Conservation (phyloP, 2,888 invertebrate species). For the Muschampia plurimacula region DNA sequence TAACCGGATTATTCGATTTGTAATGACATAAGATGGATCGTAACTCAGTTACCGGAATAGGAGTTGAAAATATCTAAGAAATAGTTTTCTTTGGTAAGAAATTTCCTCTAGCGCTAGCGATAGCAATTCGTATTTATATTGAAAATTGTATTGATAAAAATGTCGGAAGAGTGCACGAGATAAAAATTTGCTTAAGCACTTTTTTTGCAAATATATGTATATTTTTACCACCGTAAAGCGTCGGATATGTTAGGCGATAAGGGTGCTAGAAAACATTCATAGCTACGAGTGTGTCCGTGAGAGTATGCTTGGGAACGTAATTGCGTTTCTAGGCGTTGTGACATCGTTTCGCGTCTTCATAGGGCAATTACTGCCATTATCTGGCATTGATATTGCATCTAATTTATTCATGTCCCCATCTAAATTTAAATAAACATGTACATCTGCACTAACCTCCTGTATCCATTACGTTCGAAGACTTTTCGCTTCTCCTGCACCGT, state of each 20-base stretch:
- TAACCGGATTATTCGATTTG: constrained; percentile 55
- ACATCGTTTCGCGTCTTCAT: constrained; percentile 82
- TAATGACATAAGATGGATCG: constrained; percentile 47
- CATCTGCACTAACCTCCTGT: constrained; percentile 66
- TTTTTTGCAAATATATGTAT: constrained; percentile 44
- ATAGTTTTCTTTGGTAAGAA: too few relatives aligned
- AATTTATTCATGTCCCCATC: constrained; percentile 73
- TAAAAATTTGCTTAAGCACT: constrained; percentile 23
- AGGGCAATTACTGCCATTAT: constrained; percentile 82
- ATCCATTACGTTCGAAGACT: constrained; percentile 54
- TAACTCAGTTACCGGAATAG: constrained; percentile 7
- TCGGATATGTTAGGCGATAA: constrained; percentile 69
- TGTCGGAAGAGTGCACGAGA: not conserved
- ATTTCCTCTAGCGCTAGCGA: not conserved
- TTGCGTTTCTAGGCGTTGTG: constrained; percentile 78
- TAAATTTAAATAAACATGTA: constrained; percentile 73
- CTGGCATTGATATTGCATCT: constrained; percentile 84
- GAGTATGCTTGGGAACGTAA: constrained; percentile 74
- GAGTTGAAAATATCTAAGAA: not conserved
- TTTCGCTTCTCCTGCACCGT: constrained; percentile 53
- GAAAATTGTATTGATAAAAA: not conserved
- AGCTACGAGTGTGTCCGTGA: constrained; percentile 66
- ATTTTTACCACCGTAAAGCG: constrained; percentile 59
- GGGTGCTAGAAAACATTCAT: constrained; percentile 67
- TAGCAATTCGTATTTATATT: not conserved